Base-by-base conservation (phyloP, 2,113 vertebrate species). In the Pandion haliaetus region DNA sequence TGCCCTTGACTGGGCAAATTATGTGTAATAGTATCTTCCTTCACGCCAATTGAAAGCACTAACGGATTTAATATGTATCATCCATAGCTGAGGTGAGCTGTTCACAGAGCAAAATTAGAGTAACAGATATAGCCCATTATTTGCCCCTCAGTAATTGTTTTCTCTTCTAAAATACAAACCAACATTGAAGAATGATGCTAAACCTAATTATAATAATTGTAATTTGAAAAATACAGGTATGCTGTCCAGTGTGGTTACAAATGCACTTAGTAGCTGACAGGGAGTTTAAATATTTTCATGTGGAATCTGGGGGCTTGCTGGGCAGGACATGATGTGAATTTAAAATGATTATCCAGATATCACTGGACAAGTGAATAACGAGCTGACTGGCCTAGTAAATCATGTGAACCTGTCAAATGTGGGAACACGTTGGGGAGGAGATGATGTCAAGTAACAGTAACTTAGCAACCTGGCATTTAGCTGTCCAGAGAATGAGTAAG, bases 361-460 rank as follows among this genome's bases (percentile, higher is more conserved):
- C 98, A 98, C 61, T 97, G 98, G 93, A 95, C 98, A 98, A 98
- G 94, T 97, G 97, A 98, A 96, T 98, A 99, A 98, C 45, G 93
- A 98, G 97, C 98, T 97, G 97, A 92, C 98, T 98, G 95, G 96
- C 89, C 96, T 95, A 97, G 97, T 98, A 98, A 98, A 98, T 98
- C 98, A 98, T 97, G 96, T 95, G 96, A 98, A 97, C 96, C 97
- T 98, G 98, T 99, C 98, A 98, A 98, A 98, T 94, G 90, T 90
- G 92, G 96, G 95, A 98, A 98, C 96, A 98, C 97, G 50, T 98
- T 97, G 95, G 93, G 97, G 97, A 98, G 98, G 98, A 98, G 97
- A 98, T 98, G 98, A 99, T 98, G 98, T 99, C 98, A 99, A 98
- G 98, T 98, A 98, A 95, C 91, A 92, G 98, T 99, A 99, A 98